Evolutionary conservation across 2,113 vertebrate genomes (phyloP), one percentile per base, ranked within the genome.

Genomic region (Actenoides lindsayi): DNA sequence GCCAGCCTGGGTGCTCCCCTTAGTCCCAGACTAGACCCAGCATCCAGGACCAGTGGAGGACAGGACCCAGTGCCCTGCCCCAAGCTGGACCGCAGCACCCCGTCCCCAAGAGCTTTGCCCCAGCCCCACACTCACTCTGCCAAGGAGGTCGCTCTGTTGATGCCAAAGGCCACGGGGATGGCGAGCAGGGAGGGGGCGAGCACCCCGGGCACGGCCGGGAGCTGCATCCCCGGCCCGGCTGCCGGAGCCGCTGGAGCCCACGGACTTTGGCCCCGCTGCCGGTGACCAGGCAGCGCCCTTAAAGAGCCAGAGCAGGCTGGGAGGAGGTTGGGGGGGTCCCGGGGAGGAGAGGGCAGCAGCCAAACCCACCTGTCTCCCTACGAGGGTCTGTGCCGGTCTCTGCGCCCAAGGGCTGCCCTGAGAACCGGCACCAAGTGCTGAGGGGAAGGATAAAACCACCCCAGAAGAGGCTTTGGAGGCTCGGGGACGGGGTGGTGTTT

Each of bases 101-200:
- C 56, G 1, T 2, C 24, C 76, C 53, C 70, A 3, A 3, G 27
- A 27, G 56, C 50, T 31, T 12, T 4, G 19, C 63, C 83, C 63
- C 57, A 0, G 4, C 2, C 46, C 31, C n/a, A 0, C 46, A 99
- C 99, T 99, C 97, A 99, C 99, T 98, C 98, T 91, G 98, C 98
- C 89, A 98, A 86, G 82, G 94, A 91, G 6, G 98, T 97, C 25
- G 93, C 81, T 9, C 89, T 93, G 91, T 98, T 99, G 98, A 99
- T 97, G 63, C 90, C 95, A 41, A 98, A 98, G 94, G 98, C 98
- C 65, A 99, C 44, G 11, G 98, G 98, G 37, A 99, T 94, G 59
- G 99, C 98, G 10, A 97, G 96, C 68, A 99, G 97, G 10, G 99
- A 99, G 87, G 99, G 98, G 16, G 98, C 89, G 77, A 98, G 98